Base-by-base conservation (phyloP, 2,113 vertebrate genomes). In the Theristicus caerulescens region DNA sequence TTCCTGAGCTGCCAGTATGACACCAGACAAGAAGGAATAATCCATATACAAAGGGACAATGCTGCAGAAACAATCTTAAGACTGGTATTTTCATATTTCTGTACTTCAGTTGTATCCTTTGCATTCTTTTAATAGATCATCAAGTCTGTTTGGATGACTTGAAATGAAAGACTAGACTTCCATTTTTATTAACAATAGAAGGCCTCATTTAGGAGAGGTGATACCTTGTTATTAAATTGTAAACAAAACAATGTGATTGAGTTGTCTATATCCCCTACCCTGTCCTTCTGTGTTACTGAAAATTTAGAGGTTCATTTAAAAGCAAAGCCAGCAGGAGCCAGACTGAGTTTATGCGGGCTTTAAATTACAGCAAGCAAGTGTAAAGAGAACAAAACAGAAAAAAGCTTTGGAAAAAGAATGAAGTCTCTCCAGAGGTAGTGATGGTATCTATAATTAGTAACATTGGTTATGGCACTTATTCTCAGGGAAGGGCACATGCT, bases 241-340 rank as follows among this genome's bases (percentile, higher is more conserved):
- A 83, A 90, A 26, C 19, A 74, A 67, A 94, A 25, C 11, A 74
- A 34, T 34, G 24, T 18, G 27, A 65, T 42, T 77, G 52, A n/a
- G n/a, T 31, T 3, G 29, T 71, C 57, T 93, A 4, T 25, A 36
- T 67, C 16, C 26, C 47, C 17, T 59, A 22, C 51, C n/a, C 24
- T 19, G 2, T 21, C 36, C 21, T 88, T 92, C 47, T 77, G 20
- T 66, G 42, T 58, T 59, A 51, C 67, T 57, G 57, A 74, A 62
- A 94, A 94, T 78, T 70, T 77, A 78, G 51, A 88, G 34, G 19
- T 42, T 86, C 3, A 62, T 95, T 92, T 94, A 78, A 81, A 88
- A 88, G n/a, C n/a, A 84, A 86, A 92, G n/a, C 18, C 54, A 88
- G 44, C 13, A 46, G 32, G 17, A 86, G 16, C 42, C 34, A 83